Evolutionary conservation across 2,888 invertebrate species (phyloP), one percentile per base, ranked within the genome.

Genomic region (Napeogenes inachia): DNA sequence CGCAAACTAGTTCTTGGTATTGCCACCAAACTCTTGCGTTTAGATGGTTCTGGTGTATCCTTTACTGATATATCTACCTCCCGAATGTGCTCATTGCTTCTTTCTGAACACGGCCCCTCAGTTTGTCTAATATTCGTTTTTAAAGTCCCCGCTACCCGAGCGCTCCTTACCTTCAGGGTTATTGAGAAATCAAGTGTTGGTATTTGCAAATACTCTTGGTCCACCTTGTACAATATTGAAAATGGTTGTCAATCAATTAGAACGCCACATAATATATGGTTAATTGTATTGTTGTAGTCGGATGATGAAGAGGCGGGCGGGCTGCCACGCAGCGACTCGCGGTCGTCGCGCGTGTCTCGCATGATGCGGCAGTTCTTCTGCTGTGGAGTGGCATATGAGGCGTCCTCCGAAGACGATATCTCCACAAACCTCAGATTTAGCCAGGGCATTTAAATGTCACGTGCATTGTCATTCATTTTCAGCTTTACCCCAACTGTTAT

Each of bases 221-320:
- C 21, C 21, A 21, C 21, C 21, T 21, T 21, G 21, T 21, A 21
- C 21, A 21, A 21, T 21, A 21, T 21, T 21, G 21, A 21, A 21
- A 21, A 21, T 21, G 21, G 21, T 21, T 21, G 21, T 47, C 6
- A 13, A 12, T 47, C 2, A 21, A 30, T 30, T 21, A 21, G 50
- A 50, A 30, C 8, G 21, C 10, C 21, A 50, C 3, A 30, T 50
- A 45, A 13, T 60, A 66, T 76, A 79, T 75, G 81, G 80, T 79
- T 81, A 84, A 80, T 80, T 80, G 78, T 21, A 13, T 80, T 77
- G 71, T 85, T 85, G 73, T 86, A 89, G 88, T 84, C 82, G 35
- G 84, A 86, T 72, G 85, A 84, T 56, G 84, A 85, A 69, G 88
- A 85, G 72, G 87, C 86, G 71, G 79, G 89, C 79, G 89, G 87